phyloP scores from a whole-genome alignment of 2,888 invertebrate species.

The Schizotus pectinicornis region DNA sequence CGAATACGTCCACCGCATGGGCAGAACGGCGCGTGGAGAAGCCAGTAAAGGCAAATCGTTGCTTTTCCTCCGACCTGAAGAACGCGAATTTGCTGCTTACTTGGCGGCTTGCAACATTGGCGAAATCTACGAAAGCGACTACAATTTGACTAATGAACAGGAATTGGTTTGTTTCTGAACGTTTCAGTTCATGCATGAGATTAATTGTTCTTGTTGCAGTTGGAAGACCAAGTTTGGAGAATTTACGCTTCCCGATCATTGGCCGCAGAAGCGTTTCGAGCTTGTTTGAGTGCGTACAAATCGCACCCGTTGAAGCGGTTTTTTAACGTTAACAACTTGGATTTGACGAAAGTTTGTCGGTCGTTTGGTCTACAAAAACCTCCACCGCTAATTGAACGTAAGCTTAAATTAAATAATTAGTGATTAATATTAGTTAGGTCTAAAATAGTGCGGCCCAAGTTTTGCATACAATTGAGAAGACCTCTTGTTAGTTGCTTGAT shows the following conservation, averaged over 20 bases:
- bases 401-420: no score
- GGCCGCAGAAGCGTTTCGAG: not conserved
- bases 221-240: not conserved
- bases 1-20: conserved; percentile 10
- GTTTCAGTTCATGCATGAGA: not conserved
- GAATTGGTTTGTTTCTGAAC: not conserved
- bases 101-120: not conserved
- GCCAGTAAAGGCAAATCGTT: conserved; percentile 2
- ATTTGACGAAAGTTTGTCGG: not conserved
- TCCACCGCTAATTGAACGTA: not conserved
- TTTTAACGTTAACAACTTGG: not conserved
- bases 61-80: conserved; percentile 2
- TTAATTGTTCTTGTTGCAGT: conserved; percentile 1
- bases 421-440: no score
- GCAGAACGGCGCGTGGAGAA: conserved; percentile 8
- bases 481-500: no score
- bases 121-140: not conserved
- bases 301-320: conserved; percentile 1
- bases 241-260: not conserved
- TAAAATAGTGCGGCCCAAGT: no score
- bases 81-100: not conserved
- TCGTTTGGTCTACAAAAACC: not conserved
- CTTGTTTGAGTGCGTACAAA: not conserved
- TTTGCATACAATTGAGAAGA: no score
- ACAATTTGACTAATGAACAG: not conserved